These are phyloP conservation scores for Caenorhabditis doughertyi DNA, from an alignment of 2,888 invertebrate species.

Conservation along the genomic window DNA sequence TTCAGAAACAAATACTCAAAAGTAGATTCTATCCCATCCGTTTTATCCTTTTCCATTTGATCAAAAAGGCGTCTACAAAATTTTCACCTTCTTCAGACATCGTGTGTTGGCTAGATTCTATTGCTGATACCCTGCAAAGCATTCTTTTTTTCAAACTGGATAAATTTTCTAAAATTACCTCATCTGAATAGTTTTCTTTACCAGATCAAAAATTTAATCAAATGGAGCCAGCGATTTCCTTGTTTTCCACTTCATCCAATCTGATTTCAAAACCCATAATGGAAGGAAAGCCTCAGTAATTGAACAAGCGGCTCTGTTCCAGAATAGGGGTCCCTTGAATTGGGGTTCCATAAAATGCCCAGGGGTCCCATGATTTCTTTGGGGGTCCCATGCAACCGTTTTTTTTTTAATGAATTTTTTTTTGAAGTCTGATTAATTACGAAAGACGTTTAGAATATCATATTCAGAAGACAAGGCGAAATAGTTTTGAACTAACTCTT, in stretches of 20 bases:
- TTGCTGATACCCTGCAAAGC: slow-evolving; percentile 32
- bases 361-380: too few relatives aligned
- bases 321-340: slow-evolving; percentile 21
- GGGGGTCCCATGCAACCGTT: too few relatives aligned
- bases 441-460: background rate
- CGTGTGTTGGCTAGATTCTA: slow-evolving; percentile 60
- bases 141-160: background rate
- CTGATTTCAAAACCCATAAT: slow-evolving; percentile 33
- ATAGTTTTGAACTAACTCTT: too few relatives aligned
- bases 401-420: too few relatives aligned
- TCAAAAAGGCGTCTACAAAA: slow-evolving; percentile 67
- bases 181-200: background rate
- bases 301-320: background rate
- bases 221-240: slow-evolving; percentile 11
- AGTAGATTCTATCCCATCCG: slow-evolving; percentile 25
- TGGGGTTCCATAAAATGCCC: slow-evolving; percentile 60
- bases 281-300: slow-evolving; percentile 19
- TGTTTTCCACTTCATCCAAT: slow-evolving; percentile 30
- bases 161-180: background rate
- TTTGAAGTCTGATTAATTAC: too few relatives aligned
- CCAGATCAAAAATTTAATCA: slow-evolving; percentile 9
- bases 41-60: slow-evolving; percentile 60
- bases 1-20: slow-evolving; percentile 18
- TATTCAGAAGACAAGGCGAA: too few relatives aligned
- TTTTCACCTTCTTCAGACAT: slow-evolving; percentile 62